Conservation (phyloP, 2,113 vertebrate genomes). For the Cyprinus carpio region DNA sequence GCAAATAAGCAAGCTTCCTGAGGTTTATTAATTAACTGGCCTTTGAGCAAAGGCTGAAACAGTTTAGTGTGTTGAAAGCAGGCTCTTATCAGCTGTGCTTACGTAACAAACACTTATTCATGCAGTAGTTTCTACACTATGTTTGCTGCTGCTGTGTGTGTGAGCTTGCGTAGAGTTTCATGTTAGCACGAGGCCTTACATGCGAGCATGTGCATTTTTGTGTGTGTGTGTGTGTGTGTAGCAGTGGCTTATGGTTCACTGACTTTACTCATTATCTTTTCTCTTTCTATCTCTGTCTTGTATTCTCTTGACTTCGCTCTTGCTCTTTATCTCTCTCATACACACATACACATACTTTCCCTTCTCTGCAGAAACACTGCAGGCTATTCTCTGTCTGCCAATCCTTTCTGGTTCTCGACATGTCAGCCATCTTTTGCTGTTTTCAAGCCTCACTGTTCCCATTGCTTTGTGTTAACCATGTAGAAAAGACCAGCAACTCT, state of each 20-base stretch:
- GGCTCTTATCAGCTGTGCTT: conserved; percentile 10
- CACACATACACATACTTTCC: conserved; percentile 13
- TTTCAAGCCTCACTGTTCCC: not conserved
- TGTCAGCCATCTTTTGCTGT: conserved; percentile 7
- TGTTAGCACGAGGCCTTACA: conserved; percentile 20
- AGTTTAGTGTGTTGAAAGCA: not conserved
- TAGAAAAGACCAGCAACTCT: not conserved
- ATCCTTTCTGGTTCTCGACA: not conserved
- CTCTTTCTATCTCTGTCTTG: conserved; percentile 24
- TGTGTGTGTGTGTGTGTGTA: conserved; percentile 31
- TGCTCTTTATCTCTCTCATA: conserved; percentile 5
- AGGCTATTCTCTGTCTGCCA: conserved; percentile 15
- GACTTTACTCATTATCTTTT: conserved; percentile 64
- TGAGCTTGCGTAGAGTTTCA: not conserved
- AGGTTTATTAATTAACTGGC: conserved; percentile 18
- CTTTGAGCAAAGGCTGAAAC: not conserved
- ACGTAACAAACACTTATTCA: conserved; percentile 62
- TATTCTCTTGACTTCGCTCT: not conserved
- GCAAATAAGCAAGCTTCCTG: conserved; percentile 20
- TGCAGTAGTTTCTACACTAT: conserved; percentile 22
- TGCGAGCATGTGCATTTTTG: conserved; percentile 5
- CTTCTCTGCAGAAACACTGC: conserved; percentile 26
- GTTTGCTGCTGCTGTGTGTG: not conserved
- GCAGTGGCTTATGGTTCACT: conserved; percentile 60
- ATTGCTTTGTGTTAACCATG: not conserved